These are phyloP conservation scores for Drosophila rubida DNA, from an alignment of 2,888 invertebrate genomes.

Conservation along the genomic window DNA sequence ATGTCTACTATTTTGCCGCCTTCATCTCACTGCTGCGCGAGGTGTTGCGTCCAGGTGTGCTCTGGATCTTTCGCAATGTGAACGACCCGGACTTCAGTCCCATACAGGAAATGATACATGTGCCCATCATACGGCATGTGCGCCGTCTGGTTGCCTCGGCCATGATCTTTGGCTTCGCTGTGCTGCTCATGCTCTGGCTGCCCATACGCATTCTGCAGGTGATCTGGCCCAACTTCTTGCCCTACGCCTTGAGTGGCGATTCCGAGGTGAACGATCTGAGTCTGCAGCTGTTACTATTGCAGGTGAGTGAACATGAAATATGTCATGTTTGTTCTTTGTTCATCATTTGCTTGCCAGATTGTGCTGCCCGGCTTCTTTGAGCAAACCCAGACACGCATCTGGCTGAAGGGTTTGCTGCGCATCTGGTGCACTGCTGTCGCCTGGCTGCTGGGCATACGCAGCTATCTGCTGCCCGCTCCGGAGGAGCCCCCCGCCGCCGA, in stretches of 20 bases:
- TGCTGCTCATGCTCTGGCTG: conserved; percentile 97
- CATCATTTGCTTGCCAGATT: conserved; percentile 86
- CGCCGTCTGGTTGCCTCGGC: conserved; percentile 96
- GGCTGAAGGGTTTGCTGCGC: conserved; percentile 95
- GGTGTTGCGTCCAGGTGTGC: conserved; percentile 97
- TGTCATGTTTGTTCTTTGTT: too few relatives aligned
- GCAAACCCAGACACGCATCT: conserved; percentile 97
- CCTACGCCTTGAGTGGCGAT: conserved; percentile 96
- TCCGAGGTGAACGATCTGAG: conserved; percentile 97
- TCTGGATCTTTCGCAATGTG: conserved; percentile 98
- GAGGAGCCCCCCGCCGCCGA: conserved; percentile 42
- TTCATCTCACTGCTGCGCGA: conserved; percentile 96
- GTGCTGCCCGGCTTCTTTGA: conserved; percentile 98
- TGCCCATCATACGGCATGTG: conserved; percentile 96
- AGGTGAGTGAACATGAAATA: conserved; percentile 85
- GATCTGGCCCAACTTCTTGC: conserved; percentile 94
- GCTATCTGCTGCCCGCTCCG: conserved; percentile 89
- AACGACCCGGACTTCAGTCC: conserved; percentile 99
- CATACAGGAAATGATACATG: conserved; percentile 98
- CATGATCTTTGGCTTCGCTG: conserved; percentile 97
- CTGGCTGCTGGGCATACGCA: conserved; percentile 93
- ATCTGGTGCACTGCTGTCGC: conserved; percentile 95
- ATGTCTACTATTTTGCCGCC: conserved; percentile 99
- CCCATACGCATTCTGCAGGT: conserved; percentile 94
- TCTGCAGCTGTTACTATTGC: conserved; percentile 94